A percentile compares a stretch with the other conserved stretches of the same genome.
phyloP scores from a whole-genome alignment of 2,797 vertebrate genomes.

The Sarcoramphus papa region DNA sequence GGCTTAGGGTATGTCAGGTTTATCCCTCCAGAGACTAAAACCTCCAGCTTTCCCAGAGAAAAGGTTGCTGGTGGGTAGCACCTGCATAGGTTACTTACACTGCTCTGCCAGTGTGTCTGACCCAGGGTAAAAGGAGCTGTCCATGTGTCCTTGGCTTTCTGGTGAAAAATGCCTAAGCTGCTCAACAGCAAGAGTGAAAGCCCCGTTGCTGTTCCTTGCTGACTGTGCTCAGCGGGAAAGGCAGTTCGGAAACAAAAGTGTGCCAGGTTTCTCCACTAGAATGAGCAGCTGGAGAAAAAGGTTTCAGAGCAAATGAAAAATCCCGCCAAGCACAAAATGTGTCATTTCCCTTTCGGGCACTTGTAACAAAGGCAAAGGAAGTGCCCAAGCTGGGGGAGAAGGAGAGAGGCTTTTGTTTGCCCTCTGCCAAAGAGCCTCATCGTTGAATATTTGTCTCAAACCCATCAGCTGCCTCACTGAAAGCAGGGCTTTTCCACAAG shows the following conservation, averaged over 20 bases:
- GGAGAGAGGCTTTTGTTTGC: not conserved
- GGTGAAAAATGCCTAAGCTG: not conserved
- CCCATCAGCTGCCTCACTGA: not conserved
- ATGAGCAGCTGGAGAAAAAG: not conserved
- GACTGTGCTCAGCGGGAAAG: not conserved
- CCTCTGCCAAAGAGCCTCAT: not conserved
- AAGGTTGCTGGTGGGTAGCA: not conserved
- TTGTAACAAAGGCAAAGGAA: not conserved
- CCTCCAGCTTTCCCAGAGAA: not conserved
- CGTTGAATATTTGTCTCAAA: not conserved
- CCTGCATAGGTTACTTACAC: not conserved
- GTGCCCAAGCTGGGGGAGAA: not conserved
- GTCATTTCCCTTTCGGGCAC: not conserved
- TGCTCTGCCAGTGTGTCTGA: not conserved
- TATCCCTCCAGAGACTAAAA: not conserved
- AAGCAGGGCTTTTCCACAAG: not conserved
- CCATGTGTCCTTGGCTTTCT: not conserved
- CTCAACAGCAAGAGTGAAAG: not conserved
- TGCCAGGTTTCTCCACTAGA: not conserved
- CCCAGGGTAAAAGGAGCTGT: not conserved
- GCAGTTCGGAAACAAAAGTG: not conserved
- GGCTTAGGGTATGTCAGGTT: not conserved
- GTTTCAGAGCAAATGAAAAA: not conserved
- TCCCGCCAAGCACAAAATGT: not conserved
- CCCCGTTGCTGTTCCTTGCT: not conserved